A percentile compares a stretch with the other conserved stretches of the same genome.
phyloP scores from a whole-genome alignment of 2,797 vertebrate species.

The Peromyscus nudipes region DNA sequence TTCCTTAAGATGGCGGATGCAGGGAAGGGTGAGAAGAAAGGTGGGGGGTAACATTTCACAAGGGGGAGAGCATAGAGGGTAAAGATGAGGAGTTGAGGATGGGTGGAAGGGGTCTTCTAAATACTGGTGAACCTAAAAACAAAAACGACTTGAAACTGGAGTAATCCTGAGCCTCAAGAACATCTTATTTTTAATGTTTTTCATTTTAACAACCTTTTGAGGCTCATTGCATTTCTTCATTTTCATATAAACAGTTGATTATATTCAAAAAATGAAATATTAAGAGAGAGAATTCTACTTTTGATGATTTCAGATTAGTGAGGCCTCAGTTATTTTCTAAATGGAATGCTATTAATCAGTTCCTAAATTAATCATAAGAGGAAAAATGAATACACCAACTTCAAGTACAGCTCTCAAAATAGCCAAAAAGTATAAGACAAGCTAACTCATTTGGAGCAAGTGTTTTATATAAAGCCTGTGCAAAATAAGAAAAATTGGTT shows the following conservation, averaged over 20 bases:
- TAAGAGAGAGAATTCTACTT: neutral
- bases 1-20: neutral
- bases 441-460: conserved; percentile 45
- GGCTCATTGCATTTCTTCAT: conserved; percentile 63
- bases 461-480: conserved; percentile 21
- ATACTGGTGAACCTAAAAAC: conserved; percentile 12
- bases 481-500: conserved; percentile 42
- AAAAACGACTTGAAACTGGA: conserved; percentile 32
- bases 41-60: neutral
- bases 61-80: no score
- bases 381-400: conserved; percentile 27
- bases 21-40: neutral
- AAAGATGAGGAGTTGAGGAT: neutral
- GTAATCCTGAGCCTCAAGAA: neutral
- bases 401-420: conserved; percentile 58
- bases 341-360: conserved; percentile 72
- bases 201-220: conserved; percentile 63
- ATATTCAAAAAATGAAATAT: conserved; percentile 63
- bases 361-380: conserved; percentile 65
- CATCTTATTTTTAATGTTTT: conserved; percentile 40
- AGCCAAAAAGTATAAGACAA: conserved; percentile 23
- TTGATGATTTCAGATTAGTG: conserved; percentile 76
- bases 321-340: conserved; percentile 73
- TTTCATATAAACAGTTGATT: conserved; percentile 72
- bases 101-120: neutral